Base-by-base conservation (phyloP, 2,888 invertebrate genomes). In the Micropterix aruncella region DNA sequence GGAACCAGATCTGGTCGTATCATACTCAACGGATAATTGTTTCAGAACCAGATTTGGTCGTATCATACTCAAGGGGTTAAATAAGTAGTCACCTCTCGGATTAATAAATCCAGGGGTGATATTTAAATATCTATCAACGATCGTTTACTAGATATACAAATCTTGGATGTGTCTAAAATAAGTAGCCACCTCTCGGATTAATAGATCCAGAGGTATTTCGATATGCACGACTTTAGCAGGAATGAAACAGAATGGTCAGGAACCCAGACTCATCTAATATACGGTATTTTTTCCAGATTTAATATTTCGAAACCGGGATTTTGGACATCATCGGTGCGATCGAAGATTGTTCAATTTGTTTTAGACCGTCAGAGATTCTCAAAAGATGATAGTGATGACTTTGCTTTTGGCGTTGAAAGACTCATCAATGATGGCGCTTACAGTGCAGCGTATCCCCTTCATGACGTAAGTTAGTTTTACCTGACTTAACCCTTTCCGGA, bases 291-390 rank as follows among this genome's bases (percentile, higher is more conserved):
- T 60, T 61, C 7, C 58, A 90, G 90, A 62, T 94, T 93, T 62
- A 88, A 91, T 60, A 78, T 87, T 37, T 66, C 79, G 42, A 76
- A 83, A 19, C 80, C 84, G 5, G 80, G 83, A 52, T 92, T 94
- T 63, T 94, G 95, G 66, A 85, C 84, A 38, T 80, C 89, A 2
- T 81, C 89, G 2, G 82, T 88, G 38, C 79, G 89, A 47, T 88
- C 90, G 9, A 76, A 91, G 48, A 89, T 95, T 49, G 88, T 94
- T 0, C 90, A 94, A 62, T 94, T 92, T 60, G 91, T 95, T 53
- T 67, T 95, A 53, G 87, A 92, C 59, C 73, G 94, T 48, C 90
- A 90, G 64, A 77, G 81, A 56, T 94, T 90, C 63, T 78, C 80
- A 0, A 71, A 76, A 15, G 67, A 72, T 41, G 55, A 60, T 1